Evolutionary conservation across 2,797 vertebrate species (phyloP), one percentile per base, ranked within the genome.

Genomic region (Graptemys geographica): DNA sequence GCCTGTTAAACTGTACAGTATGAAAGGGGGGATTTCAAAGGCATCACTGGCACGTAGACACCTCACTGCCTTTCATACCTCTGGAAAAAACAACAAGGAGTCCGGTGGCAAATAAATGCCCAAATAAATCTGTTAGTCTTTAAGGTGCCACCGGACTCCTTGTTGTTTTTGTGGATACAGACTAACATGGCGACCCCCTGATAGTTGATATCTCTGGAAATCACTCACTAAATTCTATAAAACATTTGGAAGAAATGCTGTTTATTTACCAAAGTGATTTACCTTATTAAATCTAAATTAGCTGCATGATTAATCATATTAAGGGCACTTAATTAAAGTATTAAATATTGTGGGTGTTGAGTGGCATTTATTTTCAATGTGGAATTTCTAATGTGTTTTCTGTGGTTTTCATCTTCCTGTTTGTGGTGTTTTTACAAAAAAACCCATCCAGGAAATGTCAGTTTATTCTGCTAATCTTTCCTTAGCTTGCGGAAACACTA

Each of bases 291-390:
- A 97, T 86, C 51, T 83, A 91, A 95, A 95, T 90, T 92, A 95
- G 83, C 49, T 79, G 55, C 90, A 83, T 72, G 84, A 90, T 89
- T 89, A 56, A 83, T 79, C 56, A 5, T 85, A 86, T 88, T 89
- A 88, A 93, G 90, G 94, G 89, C 44, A 69, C 8, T 53, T 59
- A 88, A 41, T 92, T 89, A 78, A 95, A 95, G 90, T 78, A 86
- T 51, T 93, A 95, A 81, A 87, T 49, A 83, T 53, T 94, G 62
- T 90, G 86, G 79, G 92, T 56, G 11, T 41, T 89, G 31, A 80
- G 55, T 89, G 85, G 80, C 83, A 74, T 90, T 84, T 96, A 55
- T 91, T 95, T 96, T 72, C 37, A 83, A 89, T 94, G 86, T 76
- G 69, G 44, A 76, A 84, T 94, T 92, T 85, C 65, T 90, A 91